These are phyloP conservation scores for Silvanus unidentatus DNA, from an alignment of 2,888 invertebrate species.

Conservation along the genomic window DNA sequence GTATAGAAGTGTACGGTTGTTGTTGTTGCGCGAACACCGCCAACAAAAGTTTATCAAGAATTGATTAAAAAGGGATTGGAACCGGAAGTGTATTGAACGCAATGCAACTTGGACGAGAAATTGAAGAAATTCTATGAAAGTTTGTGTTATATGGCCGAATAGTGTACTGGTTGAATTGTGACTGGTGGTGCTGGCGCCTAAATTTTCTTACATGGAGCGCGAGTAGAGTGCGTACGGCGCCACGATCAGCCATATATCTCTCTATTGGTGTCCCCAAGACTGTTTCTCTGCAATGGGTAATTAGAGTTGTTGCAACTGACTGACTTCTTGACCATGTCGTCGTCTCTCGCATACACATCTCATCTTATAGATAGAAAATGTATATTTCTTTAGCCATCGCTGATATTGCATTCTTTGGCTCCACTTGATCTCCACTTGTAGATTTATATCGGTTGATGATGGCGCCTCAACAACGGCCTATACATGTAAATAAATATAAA, in stretches of 20 bases:
- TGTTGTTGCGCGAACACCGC: not conserved
- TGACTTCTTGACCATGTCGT: constrained; percentile 5
- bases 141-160: constrained; percentile 9
- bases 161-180: constrained; percentile 20
- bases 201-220: constrained; percentile 27
- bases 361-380: no score
- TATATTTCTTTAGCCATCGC: no score
- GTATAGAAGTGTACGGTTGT: not conserved
- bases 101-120: no score
- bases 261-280: constrained; percentile 17
- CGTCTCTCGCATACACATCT: constrained; percentile 9
- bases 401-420: constrained; percentile 8
- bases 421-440: constrained; percentile 7
- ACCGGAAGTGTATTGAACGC: not conserved
- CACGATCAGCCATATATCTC: constrained; percentile 21
- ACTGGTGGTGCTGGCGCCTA: constrained; percentile 25
- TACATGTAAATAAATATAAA: no score
- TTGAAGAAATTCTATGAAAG: not conserved
- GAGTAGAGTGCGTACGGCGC: constrained; percentile 22
- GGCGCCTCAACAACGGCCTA: constrained; percentile 5
- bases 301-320: constrained; percentile 12
- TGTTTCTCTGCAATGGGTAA: constrained; percentile 14
- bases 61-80: no score
- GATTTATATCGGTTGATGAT: constrained; percentile 8
- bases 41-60: no score